These are phyloP conservation scores for Cosmia trapezina DNA, from an alignment of 2,888 invertebrate genomes.

Conservation along the genomic window DNA sequence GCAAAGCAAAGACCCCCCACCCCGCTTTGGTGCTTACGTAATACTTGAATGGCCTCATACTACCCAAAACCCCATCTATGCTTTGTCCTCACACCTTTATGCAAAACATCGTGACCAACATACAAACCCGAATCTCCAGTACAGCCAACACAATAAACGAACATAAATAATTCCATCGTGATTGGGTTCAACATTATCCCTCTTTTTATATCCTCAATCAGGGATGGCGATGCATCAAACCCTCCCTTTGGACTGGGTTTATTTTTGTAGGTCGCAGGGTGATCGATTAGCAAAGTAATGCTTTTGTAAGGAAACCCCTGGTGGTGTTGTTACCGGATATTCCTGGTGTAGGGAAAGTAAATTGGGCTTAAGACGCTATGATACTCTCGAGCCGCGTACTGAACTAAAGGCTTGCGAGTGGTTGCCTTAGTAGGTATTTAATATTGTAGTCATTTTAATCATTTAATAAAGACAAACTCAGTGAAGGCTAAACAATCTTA, in stretches of 20 bases:
- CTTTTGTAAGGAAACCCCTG: conserved; percentile 10
- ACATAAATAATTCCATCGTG: conserved; percentile 51
- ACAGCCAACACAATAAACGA: conserved; percentile 28
- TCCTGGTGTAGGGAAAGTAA: not conserved
- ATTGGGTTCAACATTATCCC: conserved; percentile 47
- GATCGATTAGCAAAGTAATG: conserved; percentile 49
- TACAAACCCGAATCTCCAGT: conserved; percentile 11
- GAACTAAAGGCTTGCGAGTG: too few relatives aligned
- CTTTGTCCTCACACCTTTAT: conserved; percentile 3
- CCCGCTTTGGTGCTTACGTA: too few relatives aligned
- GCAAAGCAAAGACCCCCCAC: too few relatives aligned
- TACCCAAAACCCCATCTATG: not conserved
- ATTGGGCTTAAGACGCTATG: too few relatives aligned
- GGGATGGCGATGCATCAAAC: conserved; percentile 56
- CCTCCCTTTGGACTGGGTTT: conserved; percentile 29
- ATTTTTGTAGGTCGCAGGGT: conserved; percentile 48
- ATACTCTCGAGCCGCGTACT: too few relatives aligned
- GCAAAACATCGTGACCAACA: conserved; percentile 20
- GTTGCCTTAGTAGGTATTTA: too few relatives aligned
- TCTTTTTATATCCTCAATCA: conserved; percentile 52
- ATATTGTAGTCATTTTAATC: too few relatives aligned
- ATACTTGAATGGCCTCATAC: too few relatives aligned
- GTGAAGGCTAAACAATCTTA: too few relatives aligned
- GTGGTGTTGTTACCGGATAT: not conserved
- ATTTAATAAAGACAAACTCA: too few relatives aligned